Base-by-base conservation (phyloP, 30 jellyfish, hydroid and myxozoan genomes). In the Calvadosia cruxmelitensis region DNA sequence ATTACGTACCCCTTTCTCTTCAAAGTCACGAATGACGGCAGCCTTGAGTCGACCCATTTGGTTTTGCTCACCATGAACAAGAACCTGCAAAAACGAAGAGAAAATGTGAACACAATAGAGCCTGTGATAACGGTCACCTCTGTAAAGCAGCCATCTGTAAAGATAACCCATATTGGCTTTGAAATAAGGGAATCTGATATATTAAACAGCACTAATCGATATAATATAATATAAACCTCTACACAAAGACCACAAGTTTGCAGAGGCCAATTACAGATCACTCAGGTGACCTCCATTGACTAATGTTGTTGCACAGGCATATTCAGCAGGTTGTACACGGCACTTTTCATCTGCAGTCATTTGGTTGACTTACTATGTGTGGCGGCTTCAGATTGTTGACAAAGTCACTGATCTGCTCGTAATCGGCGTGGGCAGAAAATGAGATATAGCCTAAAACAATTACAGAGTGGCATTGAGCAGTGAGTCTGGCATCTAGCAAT, bases 351-450 rank as follows among this genome's bases (percentile, higher is more conserved):
- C 57, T 42, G n/a, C n/a, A 12, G 50, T 27, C 1, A 48, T 10
- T 3, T 0, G 1, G 30, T 16, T 15, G 13, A 84, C 88, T 66
- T 77, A 84, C 97, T 31, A 93, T 85, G 78, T 93, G 94, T 0
- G 96, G 95, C 27, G 99, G 99, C 35, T 79, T 74, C 57, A 93
- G 79, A 27, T 74, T 81, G 70, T 93, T 64, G 73, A 93, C 97
- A 42, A 93, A 93, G 15, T 93, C 95, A 53, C 75, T 84, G 50
- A 93, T 33, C 70, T 93, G 96, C 29, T 84, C 95, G 68, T 83
- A 93, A 74, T 93, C 99, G 27, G 95, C 99, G 70, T 93, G 99
- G 0, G 99, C 99, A 36, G 99, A 93, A 70, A 93, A 93, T 10
- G 99, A 93, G 48, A 93, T 84, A 72, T 93, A 93, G 69, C 67